Evolutionary conservation across 2,797 vertebrate species (phyloP), one percentile per base, ranked within the genome.

Genomic region (Propithecus perrieri): DNA sequence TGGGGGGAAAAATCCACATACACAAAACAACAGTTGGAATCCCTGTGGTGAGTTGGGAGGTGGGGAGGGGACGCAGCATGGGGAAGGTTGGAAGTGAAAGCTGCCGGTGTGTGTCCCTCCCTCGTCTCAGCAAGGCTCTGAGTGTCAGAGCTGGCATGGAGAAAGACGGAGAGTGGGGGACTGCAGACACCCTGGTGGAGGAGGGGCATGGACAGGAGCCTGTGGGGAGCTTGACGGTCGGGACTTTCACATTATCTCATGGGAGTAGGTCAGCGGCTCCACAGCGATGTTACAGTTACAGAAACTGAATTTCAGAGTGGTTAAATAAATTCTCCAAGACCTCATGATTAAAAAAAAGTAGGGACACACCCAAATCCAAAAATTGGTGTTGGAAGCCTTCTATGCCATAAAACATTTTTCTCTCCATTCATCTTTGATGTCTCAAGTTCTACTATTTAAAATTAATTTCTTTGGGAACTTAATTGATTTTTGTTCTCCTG

Each of bases 311-410:
- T 89, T 95, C 71, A 76, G 65, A 75, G 55, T 33, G 43, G 46
- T 18, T 53, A 91, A 83, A 93, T 50, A 63, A 30, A 95, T 93
- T 94, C 76, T 76, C 85, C 74, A 81, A 94, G 65, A 95, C 71
- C 61, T 89, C 33, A 86, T 33, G n/a, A 17, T 84, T 89, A 22
- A 24, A 30, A 20, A 22, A 33, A 38, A 57, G 12, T 26, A 87
- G 76, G 57, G 35, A 65, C 76, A 96, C 38, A 74, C 59, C 65
- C 92, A 83, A 78, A 69, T 38, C 71, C 67, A 43, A 84, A 96
- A 67, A 59, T 90, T 67, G 48, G 75, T 41, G 33, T 46, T 87
- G 85, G 67, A 81, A 89, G 43, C 26, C 24, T 74, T 74, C 24
- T 13, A 2, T 24, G 4, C 38, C 50, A 13, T 35, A 79, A 50